Conservation (phyloP, 2,888 invertebrate genomes). For the Chrysomela aeneicollis region DNA sequence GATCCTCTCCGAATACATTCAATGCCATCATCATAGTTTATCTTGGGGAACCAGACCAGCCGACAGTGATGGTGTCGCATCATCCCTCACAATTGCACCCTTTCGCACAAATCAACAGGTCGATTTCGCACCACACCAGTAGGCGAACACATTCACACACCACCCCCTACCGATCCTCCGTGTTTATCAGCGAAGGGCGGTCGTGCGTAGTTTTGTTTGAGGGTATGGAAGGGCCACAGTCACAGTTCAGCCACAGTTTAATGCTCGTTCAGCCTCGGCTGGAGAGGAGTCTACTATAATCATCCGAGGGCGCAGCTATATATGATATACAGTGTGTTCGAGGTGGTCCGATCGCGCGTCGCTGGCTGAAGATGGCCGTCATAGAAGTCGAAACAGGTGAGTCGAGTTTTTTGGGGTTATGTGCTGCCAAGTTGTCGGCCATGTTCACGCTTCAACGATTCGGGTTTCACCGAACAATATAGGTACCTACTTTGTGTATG, state of each 20-base stretch:
- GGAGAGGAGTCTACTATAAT: not conserved
- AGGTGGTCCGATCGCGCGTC: not conserved
- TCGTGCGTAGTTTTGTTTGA: slow-evolving; percentile 19
- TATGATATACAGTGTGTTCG: too few relatives aligned
- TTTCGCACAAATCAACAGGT: slow-evolving; percentile 32
- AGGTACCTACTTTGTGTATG: too few relatives aligned
- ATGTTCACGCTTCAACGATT: too few relatives aligned
- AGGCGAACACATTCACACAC: slow-evolving; percentile 7
- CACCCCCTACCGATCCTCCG: slow-evolving; percentile 26
- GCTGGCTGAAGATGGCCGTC: not conserved
- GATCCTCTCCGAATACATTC: not conserved
- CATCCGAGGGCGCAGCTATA: not conserved
- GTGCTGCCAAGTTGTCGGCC: too few relatives aligned
- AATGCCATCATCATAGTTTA: not conserved
- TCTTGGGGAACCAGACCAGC: slow-evolving; percentile 19
- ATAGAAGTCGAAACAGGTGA: not conserved
- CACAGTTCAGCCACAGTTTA: not conserved
- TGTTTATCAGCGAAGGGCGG: slow-evolving; percentile 30
- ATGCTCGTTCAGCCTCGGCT: not conserved
- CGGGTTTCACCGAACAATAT: too few relatives aligned
- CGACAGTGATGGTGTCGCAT: slow-evolving; percentile 9
- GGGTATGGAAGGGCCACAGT: not conserved
- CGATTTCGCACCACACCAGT: slow-evolving; percentile 30
- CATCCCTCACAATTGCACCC: not conserved
- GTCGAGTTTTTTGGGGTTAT: slow-evolving; percentile 15